phyloP scores from a whole-genome alignment of 1,140 invertebrate genomes.

The Pseudomyrmex gracilis region DNA sequence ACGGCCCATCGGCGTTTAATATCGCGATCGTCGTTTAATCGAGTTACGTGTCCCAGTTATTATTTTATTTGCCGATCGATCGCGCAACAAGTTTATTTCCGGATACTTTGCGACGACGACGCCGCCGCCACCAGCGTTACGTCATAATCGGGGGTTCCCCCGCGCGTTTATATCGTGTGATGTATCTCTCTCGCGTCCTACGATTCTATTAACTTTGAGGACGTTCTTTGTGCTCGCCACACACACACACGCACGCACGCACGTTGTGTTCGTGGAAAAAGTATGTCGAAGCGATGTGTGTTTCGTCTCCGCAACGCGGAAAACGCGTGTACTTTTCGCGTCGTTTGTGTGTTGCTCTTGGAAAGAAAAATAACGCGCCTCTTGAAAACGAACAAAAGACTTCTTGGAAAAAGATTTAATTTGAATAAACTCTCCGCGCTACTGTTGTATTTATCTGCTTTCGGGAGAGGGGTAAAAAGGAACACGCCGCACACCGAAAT shows the following conservation, averaged over 20 bases:
- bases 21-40: slow-evolving; percentile 57
- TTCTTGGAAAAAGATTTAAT: slow-evolving; percentile 32
- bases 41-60: slow-evolving; percentile 48
- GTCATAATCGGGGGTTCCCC: not conserved
- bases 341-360: not conserved
- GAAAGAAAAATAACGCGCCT: not conserved
- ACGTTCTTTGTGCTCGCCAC: not conserved
- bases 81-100: slow-evolving; percentile 60
- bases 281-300: not conserved
- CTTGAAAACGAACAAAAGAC: not conserved
- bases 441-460: not conserved
- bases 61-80: slow-evolving; percentile 52
- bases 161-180: slow-evolving; percentile 25
- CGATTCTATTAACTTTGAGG: slow-evolving; percentile 46
- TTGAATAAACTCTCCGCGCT: not conserved
- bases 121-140: slow-evolving; percentile 2
- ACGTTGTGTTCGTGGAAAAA: not conserved
- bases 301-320: not conserved
- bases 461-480: not conserved
- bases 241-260: no score
- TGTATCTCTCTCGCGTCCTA: slow-evolving; percentile 14
- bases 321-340: not conserved
- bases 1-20: slow-evolving; percentile 24
- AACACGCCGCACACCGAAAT: not conserved
- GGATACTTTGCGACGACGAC: slow-evolving; percentile 23